phyloP scores from a whole-genome alignment of 1,140 invertebrate genomes.

The Calephelis nemesis region DNA sequence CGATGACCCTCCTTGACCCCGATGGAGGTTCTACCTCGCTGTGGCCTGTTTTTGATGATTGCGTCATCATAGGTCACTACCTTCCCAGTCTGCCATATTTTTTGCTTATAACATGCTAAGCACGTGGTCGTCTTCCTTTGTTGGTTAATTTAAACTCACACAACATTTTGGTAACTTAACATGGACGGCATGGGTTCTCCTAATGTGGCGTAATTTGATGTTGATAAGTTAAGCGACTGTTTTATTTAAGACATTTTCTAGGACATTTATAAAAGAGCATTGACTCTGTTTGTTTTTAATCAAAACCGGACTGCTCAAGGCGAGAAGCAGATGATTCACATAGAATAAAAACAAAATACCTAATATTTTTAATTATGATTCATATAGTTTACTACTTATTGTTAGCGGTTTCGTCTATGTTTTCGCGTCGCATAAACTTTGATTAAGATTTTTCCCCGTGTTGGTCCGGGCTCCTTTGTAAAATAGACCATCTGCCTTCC shows the following conservation, averaged over 20 bases:
- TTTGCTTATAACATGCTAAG: constrained; percentile 70
- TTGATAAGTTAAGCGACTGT: constrained; percentile 21
- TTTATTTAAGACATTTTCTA: constrained; percentile 18
- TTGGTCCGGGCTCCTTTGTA: too few species aligned
- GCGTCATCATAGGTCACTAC: constrained; percentile 76
- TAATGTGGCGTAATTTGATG: constrained; percentile 67
- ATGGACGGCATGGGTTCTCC: constrained; percentile 51
- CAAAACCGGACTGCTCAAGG: constrained; percentile 15
- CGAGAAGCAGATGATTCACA: constrained; percentile 9
- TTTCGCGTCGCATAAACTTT: too few species aligned
- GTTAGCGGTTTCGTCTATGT: too few species aligned
- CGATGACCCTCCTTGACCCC: constrained; percentile 70
- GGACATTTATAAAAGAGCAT: constrained; percentile 14
- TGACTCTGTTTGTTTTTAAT: constrained; percentile 18
- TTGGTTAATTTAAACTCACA: constrained; percentile 62
- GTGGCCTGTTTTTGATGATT: constrained; percentile 73
- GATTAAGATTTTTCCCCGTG: too few species aligned
- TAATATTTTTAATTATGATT: too few species aligned
- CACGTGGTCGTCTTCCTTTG: constrained; percentile 71
- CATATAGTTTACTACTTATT: too few species aligned
- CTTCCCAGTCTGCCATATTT: constrained; percentile 70
- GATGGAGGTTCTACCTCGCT: constrained; percentile 51
- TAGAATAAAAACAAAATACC: not conserved
- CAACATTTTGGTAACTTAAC: constrained; percentile 61
- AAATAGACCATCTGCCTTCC: too few species aligned